Percentiles rank a stretch among this genome's conserved stretches.
Evolutionary conservation across 2,888 invertebrate genomes (phyloP).

Genomic region (Acronicta alni): DNA sequence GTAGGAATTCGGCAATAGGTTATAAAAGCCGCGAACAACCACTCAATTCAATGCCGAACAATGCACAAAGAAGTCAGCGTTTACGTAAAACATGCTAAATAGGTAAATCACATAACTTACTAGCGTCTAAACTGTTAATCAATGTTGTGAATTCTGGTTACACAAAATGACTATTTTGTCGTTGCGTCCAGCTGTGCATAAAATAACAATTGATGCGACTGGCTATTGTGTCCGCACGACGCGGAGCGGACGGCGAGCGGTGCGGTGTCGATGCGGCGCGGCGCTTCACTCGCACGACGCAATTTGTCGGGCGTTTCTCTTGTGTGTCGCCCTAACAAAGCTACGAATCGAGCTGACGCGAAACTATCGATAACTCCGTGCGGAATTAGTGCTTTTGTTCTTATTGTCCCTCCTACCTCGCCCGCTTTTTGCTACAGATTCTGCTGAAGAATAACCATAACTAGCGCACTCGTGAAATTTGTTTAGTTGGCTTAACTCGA

Average conservation of each 20-base stretch:
- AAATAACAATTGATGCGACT: constrained; percentile 78
- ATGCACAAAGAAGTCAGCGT: constrained; percentile 17
- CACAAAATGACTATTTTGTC: constrained; percentile 58
- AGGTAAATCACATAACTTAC: constrained; percentile 43
- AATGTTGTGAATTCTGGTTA: constrained; percentile 56
- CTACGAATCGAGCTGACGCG: constrained; percentile 78
- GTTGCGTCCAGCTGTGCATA: constrained; percentile 72
- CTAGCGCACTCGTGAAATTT: constrained; percentile 64
- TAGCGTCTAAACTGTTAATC: constrained; percentile 53
- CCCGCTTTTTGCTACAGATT: constrained; percentile 60
- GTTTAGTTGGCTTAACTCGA: constrained; percentile 72
- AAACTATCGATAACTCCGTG: constrained; percentile 78
- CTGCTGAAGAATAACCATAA: constrained; percentile 66
- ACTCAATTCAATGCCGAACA: constrained; percentile 29
- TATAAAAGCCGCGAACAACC: constrained; percentile 13
- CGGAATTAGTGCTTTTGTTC: constrained; percentile 81
- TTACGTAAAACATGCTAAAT: constrained; percentile 25
- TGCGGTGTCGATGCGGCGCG: constrained; percentile 55
- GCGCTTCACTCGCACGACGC: constrained; percentile 72
- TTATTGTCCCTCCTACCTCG: constrained; percentile 60
- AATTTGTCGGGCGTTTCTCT: constrained; percentile 85
- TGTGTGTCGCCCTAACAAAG: constrained; percentile 80
- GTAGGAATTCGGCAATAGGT: constrained; percentile 15
- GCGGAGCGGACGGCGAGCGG: constrained; percentile 51
- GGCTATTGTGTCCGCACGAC: constrained; percentile 66